Conservation (phyloP, 1,140 invertebrate genomes). For the Zaprionus ghesquierei region DNA sequence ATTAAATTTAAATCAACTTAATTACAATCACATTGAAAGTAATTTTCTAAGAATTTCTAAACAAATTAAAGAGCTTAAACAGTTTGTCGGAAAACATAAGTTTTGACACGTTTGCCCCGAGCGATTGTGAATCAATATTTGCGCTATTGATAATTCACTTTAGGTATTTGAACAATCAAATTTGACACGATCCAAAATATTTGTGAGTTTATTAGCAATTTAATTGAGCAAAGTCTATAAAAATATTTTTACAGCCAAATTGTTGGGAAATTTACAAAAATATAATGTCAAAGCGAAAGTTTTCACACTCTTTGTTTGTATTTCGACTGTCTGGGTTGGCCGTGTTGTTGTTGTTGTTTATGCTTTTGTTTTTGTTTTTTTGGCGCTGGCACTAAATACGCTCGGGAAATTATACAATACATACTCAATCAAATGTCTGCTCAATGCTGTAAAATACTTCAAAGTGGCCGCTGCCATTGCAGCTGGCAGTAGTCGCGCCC, state of each 20-base stretch:
- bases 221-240: background rate
- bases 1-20: no score
- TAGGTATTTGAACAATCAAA: background rate
- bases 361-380: conserved; percentile 37
- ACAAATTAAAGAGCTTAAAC: background rate
- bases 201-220: background rate
- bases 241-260: background rate
- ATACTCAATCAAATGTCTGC: conserved; percentile 76
- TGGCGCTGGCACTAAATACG: conserved; percentile 73
- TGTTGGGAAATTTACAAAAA: background rate
- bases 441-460: conserved; percentile 76
- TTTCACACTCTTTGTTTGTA: conserved; percentile 23
- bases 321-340: background rate
- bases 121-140: background rate
- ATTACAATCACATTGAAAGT: no score
- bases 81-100: background rate
- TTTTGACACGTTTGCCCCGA: background rate
- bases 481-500: conserved; percentile 6
- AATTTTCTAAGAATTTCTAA: background rate
- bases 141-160: background rate
- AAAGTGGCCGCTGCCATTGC: conserved; percentile 52
- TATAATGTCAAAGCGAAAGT: conserved; percentile 12
- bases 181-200: background rate
- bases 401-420: conserved; percentile 79
- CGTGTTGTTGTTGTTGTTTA: conserved; percentile 19